Evolutionary conservation across 2,797 vertebrate species (phyloP), one percentile per base, ranked within the genome.

Genomic region (Limosa lapponica): DNA sequence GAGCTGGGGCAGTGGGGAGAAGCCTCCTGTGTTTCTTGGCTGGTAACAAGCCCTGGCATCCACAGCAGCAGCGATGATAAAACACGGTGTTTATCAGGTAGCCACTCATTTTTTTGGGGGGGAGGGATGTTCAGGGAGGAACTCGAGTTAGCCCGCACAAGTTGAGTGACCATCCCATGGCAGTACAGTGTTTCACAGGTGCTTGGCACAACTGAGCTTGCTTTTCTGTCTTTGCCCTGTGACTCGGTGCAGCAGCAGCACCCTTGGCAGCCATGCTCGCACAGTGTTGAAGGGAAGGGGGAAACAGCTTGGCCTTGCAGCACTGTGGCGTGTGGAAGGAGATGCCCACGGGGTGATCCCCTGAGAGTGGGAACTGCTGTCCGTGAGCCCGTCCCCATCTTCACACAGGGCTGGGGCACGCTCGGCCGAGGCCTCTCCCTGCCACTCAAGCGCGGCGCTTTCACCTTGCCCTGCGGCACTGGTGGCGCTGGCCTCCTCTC

Each of bases 291-390:
- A 34, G 65, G 25, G 55, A 18, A 69, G 54, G 34, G 32, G 43
- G 8, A 49, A 54, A 54, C 32, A 27, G 41, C 43, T 37, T 3
- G 46, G 34, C 66, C 34, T 67, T 27, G 48, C 70, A 22, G 8
- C 11, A 44, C 34, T 37, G 28, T 0, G 6, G 36, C 0, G 3
- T 32, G 34, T 0, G 0, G 51, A 19, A 93, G 48, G 11, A 12
- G 18, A 37, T 15, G 4, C 32, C 44, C 55, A 51, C 22, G 0
- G 1, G 4, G 3, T 46, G 5, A 23, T 51, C 49, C 16, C 49
- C 58, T 44, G 23, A 14, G 34, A 66, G 39, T 2, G 5, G 78
- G 87, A 79, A 81, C 39, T 32, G 51, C 65, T 43, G 25, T n/a
- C 52, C 36, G n/a, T 5, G 11, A 58, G 59, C 67, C 65, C 2